Conservation (phyloP, 2,113 vertebrate genomes). For the Chaetura pelagica region DNA sequence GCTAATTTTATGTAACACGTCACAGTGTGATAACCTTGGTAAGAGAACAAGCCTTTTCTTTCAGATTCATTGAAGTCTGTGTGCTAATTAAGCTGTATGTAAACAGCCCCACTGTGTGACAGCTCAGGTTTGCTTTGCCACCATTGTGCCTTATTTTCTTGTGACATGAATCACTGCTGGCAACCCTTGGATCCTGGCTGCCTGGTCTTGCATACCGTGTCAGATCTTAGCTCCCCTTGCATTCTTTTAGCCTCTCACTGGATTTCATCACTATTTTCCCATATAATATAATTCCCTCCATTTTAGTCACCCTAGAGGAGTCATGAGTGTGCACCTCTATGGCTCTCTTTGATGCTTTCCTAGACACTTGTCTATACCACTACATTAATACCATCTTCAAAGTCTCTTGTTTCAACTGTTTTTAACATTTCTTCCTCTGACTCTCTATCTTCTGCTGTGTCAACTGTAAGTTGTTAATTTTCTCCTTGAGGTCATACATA, state of each 20-base stretch:
- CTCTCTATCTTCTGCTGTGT: rapidly evolving
- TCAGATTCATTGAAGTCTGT: not conserved
- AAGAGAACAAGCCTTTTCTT: conserved; percentile 19
- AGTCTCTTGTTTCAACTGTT: not conserved
- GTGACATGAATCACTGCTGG: not conserved
- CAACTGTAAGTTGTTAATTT: not conserved
- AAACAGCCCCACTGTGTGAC: not conserved
- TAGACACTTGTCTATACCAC: not conserved
- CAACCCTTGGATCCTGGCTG: not conserved
- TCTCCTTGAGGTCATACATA: not conserved
- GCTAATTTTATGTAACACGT: conserved; percentile 18
- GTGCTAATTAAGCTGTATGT: not conserved
- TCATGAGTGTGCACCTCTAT: not conserved
- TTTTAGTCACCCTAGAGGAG: not conserved
- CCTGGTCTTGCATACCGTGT: not conserved
- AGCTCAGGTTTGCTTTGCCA: not conserved
- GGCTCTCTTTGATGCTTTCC: not conserved
- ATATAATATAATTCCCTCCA: not conserved
- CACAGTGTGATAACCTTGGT: conserved; percentile 24
- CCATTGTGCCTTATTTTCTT: not conserved
- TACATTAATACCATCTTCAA: not conserved
- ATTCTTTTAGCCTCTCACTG: not conserved
- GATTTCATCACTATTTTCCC: not conserved
- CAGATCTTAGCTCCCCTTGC: not conserved
- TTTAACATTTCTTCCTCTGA: not conserved